Evolutionary conservation across 2,113 vertebrate genomes (phyloP).

Genomic region (Bombycilla garrulus): DNA sequence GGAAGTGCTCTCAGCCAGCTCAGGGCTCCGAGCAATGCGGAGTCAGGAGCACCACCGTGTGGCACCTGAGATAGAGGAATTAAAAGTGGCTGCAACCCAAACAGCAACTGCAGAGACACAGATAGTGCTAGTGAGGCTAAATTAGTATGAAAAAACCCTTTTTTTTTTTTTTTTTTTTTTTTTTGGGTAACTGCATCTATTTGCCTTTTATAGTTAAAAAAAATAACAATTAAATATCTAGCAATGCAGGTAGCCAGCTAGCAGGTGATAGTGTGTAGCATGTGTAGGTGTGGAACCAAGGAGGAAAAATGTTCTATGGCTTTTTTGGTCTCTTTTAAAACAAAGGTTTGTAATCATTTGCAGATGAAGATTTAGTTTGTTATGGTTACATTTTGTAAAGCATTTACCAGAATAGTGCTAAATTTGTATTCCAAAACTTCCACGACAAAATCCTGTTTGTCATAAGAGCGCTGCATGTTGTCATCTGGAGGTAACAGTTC

Average conservation of each 20-base stretch:
- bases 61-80: neutral
- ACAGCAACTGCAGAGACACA: neutral
- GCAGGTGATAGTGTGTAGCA: neutral
- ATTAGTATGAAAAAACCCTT: fast-evolving
- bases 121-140: neutral
- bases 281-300: neutral
- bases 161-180: neutral
- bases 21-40: neutral
- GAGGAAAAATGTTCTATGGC: neutral
- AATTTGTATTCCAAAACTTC: neutral
- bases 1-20: neutral
- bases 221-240: neutral
- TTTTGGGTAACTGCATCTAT: neutral
- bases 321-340: neutral
- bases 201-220: neutral
- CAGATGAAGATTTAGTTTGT: neutral
- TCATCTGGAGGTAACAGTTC: neutral
- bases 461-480: neutral
- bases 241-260: neutral
- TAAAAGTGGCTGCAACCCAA: neutral
- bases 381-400: neutral
- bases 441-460: neutral
- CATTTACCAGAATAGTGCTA: neutral
- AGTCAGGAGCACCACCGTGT: constrained; percentile 26
- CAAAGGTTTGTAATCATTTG: neutral